Evolutionary conservation across 2,113 vertebrate genomes (phyloP).

Genomic region (Petroica traversi): DNA sequence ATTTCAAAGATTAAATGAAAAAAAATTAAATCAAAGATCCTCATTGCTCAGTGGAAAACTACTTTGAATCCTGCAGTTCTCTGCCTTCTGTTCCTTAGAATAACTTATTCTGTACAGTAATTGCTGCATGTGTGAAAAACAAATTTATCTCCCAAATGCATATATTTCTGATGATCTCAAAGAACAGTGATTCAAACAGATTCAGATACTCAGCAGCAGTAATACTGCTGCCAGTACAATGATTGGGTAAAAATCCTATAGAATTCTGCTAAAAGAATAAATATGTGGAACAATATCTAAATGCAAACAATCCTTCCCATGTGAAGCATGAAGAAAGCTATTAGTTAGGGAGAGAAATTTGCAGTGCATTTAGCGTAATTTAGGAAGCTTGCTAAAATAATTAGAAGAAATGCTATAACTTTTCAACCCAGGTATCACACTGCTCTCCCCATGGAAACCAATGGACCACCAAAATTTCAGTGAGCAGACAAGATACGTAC

Average conservation of each 20-base stretch:
- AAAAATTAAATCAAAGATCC: neutral
- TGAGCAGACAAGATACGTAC: neutral
- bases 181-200: slow-evolving; percentile 13
- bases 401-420: slow-evolving; percentile 1
- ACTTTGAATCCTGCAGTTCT: neutral
- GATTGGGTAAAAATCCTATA: neutral
- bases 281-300: neutral
- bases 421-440: neutral
- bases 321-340: neutral
- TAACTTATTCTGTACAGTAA: neutral
- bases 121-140: slow-evolving; percentile 16
- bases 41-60: neutral
- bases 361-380: slow-evolving; percentile 23
- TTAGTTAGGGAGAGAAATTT: neutral
- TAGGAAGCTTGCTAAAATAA: slow-evolving; percentile 45
- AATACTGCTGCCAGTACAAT: neutral
- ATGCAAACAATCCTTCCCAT: neutral
- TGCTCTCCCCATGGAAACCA: neutral
- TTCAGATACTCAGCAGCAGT: neutral
- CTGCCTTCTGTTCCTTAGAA: neutral
- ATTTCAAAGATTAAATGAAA: neutral
- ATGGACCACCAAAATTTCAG: neutral
- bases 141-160: slow-evolving; percentile 14
- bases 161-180: neutral
- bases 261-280: slow-evolving; percentile 4